These are phyloP conservation scores for Hemicordylus capensis DNA, from an alignment of 2,113 vertebrate genomes.

Conservation along the genomic window DNA sequence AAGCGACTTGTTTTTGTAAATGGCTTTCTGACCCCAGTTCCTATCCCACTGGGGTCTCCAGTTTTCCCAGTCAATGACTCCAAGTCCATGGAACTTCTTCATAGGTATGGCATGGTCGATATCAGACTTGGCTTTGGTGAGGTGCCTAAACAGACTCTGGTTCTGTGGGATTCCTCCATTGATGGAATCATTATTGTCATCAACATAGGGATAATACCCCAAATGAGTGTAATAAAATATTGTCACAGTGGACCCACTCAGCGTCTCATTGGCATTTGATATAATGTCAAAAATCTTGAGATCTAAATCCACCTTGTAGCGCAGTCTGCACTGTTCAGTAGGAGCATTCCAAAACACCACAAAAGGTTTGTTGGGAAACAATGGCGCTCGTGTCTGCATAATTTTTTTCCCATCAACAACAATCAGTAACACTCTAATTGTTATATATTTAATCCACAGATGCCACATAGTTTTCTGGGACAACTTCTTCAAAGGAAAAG, in stretches of 20 bases:
- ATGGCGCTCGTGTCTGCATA: constrained; percentile 75
- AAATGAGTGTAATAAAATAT: constrained; percentile 91
- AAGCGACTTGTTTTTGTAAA: constrained; percentile 87
- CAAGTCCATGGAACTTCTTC: constrained; percentile 86
- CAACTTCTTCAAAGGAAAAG: constrained; percentile 39
- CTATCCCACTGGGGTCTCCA: constrained; percentile 92
- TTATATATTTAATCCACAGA: constrained; percentile 37
- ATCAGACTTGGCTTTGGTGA: constrained; percentile 83
- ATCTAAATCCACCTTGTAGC: constrained; percentile 88
- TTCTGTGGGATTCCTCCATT: constrained; percentile 91
- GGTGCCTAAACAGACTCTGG: constrained; percentile 83
- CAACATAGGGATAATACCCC: constrained; percentile 88
- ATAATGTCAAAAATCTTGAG: constrained; percentile 87
- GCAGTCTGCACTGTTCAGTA: constrained; percentile 81
- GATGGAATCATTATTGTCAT: constrained; percentile 74
- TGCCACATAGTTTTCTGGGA: constrained; percentile 60
- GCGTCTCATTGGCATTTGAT: constrained; percentile 85
- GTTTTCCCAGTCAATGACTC: constrained; percentile 91
- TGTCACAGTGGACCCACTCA: constrained; percentile 86
- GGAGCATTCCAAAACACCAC: constrained; percentile 90
- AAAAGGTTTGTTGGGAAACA: constrained; percentile 84
- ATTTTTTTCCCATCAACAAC: constrained; percentile 34
- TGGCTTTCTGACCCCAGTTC: constrained; percentile 88
- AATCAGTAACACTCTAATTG: constrained; percentile 13
- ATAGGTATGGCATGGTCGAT: constrained; percentile 81